Evolutionary conservation across 2,113 vertebrate genomes (phyloP).

Genomic region (Oenanthe melanoleuca): DNA sequence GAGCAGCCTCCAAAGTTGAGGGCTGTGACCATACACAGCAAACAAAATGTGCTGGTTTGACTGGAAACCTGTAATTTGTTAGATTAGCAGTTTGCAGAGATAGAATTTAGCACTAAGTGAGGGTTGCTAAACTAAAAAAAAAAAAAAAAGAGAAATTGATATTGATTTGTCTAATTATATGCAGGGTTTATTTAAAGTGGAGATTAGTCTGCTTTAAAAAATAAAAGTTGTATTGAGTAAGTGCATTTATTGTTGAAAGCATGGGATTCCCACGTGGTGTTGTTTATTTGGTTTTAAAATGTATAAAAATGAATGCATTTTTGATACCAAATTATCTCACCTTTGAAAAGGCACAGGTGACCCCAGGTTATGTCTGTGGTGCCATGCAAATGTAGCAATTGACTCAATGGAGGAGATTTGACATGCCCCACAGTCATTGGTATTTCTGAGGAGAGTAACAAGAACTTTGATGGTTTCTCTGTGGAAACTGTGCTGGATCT

Average conservation of each 20-base stretch:
- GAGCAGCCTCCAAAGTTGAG: neutral
- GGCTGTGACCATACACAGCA: neutral
- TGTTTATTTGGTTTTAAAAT: neutral
- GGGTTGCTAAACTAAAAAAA: slow-evolving; percentile 26
- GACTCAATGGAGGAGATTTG: neutral
- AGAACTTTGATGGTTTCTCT: neutral
- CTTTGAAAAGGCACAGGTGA: neutral
- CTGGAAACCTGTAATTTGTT: slow-evolving; percentile 45
- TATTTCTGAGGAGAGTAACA: neutral
- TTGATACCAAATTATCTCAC: neutral
- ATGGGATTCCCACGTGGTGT: neutral
- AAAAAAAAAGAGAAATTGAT: slow-evolving; percentile 19
- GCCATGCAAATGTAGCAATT: neutral
- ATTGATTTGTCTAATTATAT: slow-evolving; percentile 27
- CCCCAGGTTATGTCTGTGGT: neutral
- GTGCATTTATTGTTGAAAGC: slow-evolving; percentile 5
- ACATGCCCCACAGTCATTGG: neutral
- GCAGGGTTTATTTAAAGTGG: neutral
- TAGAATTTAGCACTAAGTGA: slow-evolving; percentile 27
- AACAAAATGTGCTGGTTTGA: neutral
- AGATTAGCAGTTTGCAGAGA: slow-evolving; percentile 44
- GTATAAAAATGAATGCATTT: neutral
- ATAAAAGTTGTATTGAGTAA: neutral
- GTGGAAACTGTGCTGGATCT: neutral
- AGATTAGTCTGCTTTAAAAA: neutral